These are phyloP conservation scores for Tipula helvola DNA, from an alignment of 2,888 invertebrate species.

Conservation along the genomic window DNA sequence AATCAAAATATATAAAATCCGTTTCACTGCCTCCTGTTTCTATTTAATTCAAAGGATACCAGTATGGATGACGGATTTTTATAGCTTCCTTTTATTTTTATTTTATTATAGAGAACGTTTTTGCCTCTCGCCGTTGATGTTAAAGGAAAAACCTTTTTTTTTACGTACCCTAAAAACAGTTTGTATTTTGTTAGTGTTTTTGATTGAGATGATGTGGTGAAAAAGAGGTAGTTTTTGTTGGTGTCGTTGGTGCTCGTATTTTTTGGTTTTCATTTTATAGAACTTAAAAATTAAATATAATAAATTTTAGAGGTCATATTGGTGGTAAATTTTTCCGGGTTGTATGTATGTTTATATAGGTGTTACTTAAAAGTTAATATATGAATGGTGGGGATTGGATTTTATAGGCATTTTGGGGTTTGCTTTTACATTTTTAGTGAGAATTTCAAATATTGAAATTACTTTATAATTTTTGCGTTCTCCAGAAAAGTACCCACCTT, in stretches of 20 bases:
- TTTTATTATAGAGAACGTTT: neutral
- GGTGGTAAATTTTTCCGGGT: neutral
- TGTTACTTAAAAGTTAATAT: neutral
- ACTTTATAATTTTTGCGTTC: neutral
- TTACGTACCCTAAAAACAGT: neutral
- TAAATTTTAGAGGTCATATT: neutral
- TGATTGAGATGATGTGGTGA: neutral
- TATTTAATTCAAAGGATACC: neutral
- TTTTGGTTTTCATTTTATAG: neutral
- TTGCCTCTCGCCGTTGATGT: neutral
- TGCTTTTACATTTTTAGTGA: neutral
- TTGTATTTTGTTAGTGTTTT: neutral
- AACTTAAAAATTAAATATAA: neutral
- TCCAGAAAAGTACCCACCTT: neutral
- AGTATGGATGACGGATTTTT: slow-evolving; percentile 4
- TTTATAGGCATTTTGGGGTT: neutral
- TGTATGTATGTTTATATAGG: neutral
- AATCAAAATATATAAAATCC: neutral
- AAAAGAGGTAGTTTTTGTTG: neutral
- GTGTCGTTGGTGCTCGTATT: neutral
- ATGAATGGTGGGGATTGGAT: neutral
- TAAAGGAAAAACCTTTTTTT: neutral
- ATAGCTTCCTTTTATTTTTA: neutral
- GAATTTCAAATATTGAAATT: neutral
- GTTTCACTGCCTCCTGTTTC: neutral